Conservation (phyloP, 2,113 vertebrate species). For the Rhea pennata region DNA sequence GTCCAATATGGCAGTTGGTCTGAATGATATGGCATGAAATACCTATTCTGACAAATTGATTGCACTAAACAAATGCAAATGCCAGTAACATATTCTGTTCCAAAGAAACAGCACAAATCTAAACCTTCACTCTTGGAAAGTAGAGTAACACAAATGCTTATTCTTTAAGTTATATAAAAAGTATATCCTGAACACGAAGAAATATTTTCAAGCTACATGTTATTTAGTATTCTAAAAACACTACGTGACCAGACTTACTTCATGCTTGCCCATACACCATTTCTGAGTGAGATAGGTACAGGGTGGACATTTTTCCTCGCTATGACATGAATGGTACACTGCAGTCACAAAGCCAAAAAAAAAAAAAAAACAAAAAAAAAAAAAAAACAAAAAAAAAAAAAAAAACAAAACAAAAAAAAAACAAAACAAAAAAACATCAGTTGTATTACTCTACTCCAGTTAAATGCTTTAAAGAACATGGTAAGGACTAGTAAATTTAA, state of each 20-base stretch:
- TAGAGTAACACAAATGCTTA: background rate
- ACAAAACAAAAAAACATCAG: background rate
- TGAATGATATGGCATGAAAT: background rate
- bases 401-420: background rate
- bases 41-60: background rate
- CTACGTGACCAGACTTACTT: constrained; percentile 81
- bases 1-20: background rate
- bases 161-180: background rate
- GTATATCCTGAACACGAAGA: background rate
- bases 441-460: background rate
- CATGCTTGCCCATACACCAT: constrained; percentile 99
- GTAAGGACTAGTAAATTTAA: background rate
- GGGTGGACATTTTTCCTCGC: constrained; percentile 94
- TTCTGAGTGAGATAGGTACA: constrained; percentile 97
- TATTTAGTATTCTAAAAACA: background rate
- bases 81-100: background rate
- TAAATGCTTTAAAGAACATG: background rate
- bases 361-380: background rate
- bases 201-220: background rate
- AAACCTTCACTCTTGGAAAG: background rate
- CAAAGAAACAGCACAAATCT: background rate
- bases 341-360: constrained; percentile 7
- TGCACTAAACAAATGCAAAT: background rate
- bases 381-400: background rate
- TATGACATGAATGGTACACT: constrained; percentile 98